Conservation (phyloP, 2,888 invertebrate genomes). For the Drosophila ezoana region DNA sequence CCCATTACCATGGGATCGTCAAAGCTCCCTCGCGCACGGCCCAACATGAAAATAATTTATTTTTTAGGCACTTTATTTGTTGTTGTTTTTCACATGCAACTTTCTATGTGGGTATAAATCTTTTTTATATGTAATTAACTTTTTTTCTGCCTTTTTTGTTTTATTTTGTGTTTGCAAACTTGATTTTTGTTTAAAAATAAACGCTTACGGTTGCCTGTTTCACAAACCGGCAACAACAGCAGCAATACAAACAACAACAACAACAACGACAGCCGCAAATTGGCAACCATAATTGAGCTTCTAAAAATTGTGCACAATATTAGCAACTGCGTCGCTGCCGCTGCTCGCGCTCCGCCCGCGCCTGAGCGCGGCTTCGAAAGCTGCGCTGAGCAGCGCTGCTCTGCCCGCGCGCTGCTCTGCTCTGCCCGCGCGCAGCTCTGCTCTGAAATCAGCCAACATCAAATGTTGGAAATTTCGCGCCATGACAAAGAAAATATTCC, state of each 20-base stretch:
- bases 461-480: conserved; percentile 32
- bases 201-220: conserved; percentile 65
- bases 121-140: conserved; percentile 72
- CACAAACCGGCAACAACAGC: conserved; percentile 39
- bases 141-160: conserved; percentile 41
- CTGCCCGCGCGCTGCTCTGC: too few species aligned
- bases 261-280: conserved; percentile 34
- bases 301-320: conserved; percentile 64
- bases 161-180: conserved; percentile 66
- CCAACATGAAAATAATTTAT: conserved; percentile 68
- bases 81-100: conserved; percentile 61
- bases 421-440: too few species aligned
- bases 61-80: conserved; percentile 36
- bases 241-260: conserved; percentile 17
- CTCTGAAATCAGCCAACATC: conserved; percentile 15
- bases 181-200: conserved; percentile 74
- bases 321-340: conserved; percentile 37
- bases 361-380: conserved; percentile 9
- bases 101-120: conserved; percentile 77
- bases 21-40: conserved; percentile 38
- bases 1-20: conserved; percentile 65
- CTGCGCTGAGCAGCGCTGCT: neutral
- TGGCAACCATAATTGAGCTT: conserved; percentile 66
- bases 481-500: conserved; percentile 63
- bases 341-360: conserved; percentile 10